Percentiles rank a stretch among this genome's conserved stretches.
Evolutionary conservation across 2,888 invertebrate genomes (phyloP).

Genomic region (Melinaea marsaeus): DNA sequence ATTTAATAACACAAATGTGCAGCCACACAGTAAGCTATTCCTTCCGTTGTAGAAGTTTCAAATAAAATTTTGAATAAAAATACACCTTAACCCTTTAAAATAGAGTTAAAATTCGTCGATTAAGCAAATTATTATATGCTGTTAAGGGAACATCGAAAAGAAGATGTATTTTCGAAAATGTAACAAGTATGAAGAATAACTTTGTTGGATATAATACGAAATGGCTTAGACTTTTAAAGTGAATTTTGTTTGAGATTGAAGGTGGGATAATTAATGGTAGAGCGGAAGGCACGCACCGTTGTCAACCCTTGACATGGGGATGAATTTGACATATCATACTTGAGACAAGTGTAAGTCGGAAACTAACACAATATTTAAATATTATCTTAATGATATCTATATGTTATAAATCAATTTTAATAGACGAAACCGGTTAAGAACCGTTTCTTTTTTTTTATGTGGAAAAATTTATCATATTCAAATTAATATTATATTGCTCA

Average conservation of each 20-base stretch:
- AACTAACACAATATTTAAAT: slow-evolving; percentile 10
- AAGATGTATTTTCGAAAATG: slow-evolving; percentile 42
- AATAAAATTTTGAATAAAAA: slow-evolving; percentile 10
- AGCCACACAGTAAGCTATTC: slow-evolving; percentile 75
- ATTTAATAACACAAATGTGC: slow-evolving; percentile 77
- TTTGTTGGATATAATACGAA: slow-evolving; percentile 42
- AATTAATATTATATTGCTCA: no score
- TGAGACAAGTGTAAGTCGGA: slow-evolving; percentile 39
- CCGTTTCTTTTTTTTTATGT: no score
- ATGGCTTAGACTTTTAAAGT: slow-evolving; percentile 35
- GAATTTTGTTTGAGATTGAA: slow-evolving; percentile 37
- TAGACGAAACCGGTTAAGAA: no score
- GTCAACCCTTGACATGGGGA: slow-evolving; percentile 74
- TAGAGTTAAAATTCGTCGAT: slow-evolving; percentile 16
- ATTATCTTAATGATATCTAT: slow-evolving; percentile 14
- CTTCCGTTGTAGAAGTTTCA: slow-evolving; percentile 55
- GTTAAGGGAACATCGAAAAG: slow-evolving; percentile 21
- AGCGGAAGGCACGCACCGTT: slow-evolving; percentile 67
- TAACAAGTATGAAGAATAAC: slow-evolving; percentile 41
- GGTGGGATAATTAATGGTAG: slow-evolving; percentile 50
- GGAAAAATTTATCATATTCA: no score
- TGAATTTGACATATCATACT: slow-evolving; percentile 70
- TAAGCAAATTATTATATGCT: slow-evolving; percentile 12
- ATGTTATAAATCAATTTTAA: not conserved
- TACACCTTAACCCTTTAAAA: slow-evolving; percentile 2